phyloP scores from a whole-genome alignment of 2,797 vertebrate species.

The Parauchenoglanis ngamensis region DNA sequence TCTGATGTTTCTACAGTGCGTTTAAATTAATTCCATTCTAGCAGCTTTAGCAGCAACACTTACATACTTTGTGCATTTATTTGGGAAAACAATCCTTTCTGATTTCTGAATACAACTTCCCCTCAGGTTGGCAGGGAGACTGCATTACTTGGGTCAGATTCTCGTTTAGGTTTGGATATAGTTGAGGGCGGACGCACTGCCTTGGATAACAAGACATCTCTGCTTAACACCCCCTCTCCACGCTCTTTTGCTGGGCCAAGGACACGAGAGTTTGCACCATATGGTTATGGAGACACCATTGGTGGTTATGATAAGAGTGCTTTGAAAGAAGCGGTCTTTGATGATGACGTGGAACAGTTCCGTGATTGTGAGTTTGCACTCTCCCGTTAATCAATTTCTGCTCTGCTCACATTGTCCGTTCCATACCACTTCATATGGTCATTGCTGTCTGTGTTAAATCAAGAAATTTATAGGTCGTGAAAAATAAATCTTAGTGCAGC shows the following conservation, averaged over 20 bases:
- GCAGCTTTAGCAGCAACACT: background rate
- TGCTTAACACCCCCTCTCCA: conserved; percentile 93
- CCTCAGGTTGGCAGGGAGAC: conserved; percentile 85
- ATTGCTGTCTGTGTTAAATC: conserved; percentile 25
- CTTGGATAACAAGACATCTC: conserved; percentile 95
- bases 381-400: background rate
- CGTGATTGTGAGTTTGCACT: conserved; percentile 84
- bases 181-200: conserved; percentile 91
- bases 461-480: background rate
- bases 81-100: background rate
- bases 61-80: background rate
- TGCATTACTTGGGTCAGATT: conserved; percentile 80
- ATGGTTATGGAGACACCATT: conserved; percentile 88
- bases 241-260: conserved; percentile 89
- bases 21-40: background rate
- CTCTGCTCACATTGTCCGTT: conserved; percentile 40
- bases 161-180: conserved; percentile 81
- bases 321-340: conserved; percentile 95
- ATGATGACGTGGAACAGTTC: conserved; percentile 97
- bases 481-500: conserved; percentile 1
- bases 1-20: background rate
- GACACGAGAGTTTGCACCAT: conserved; percentile 87
- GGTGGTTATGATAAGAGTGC: conserved; percentile 92
- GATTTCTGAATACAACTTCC: background rate
- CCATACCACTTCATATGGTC: conserved; percentile 42